Evolutionary conservation across 1,140 invertebrate species (phyloP).

Genomic region (Euborellia annulipes): DNA sequence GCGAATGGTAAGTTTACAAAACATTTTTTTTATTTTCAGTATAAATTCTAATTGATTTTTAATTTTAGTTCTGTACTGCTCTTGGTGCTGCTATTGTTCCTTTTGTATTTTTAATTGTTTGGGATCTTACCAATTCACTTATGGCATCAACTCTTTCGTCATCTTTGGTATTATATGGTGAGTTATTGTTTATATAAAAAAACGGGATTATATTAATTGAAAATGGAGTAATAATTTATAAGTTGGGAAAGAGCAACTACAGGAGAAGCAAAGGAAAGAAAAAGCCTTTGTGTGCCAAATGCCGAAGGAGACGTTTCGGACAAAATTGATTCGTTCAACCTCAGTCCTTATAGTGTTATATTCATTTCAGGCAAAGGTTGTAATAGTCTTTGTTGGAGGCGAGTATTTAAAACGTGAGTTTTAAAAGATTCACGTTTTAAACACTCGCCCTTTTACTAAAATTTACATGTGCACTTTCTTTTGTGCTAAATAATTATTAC

Average conservation of each 20-base stretch:
- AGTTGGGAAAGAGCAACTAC: neutral
- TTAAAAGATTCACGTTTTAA: too few relatives aligned
- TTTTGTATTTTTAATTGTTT: slow-evolving; percentile 69
- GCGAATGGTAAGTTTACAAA: slow-evolving; percentile 65
- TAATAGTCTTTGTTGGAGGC: too few relatives aligned
- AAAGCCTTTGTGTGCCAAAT: neutral
- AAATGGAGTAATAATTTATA: neutral
- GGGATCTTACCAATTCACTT: slow-evolving; percentile 74
- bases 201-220: neutral
- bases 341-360: neutral
- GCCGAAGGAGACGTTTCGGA: neutral
- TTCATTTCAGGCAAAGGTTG: too few relatives aligned
- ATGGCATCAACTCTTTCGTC: slow-evolving; percentile 60
- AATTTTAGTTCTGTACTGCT: slow-evolving; percentile 74
- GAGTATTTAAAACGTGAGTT: too few relatives aligned
- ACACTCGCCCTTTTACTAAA: too few relatives aligned
- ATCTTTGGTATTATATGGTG: slow-evolving; percentile 74
- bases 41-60: too few relatives aligned
- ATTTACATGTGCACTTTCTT: too few relatives aligned
- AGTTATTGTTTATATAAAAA: slow-evolving; percentile 20
- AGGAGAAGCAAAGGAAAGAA: neutral
- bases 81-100: slow-evolving; percentile 79
- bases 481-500: too few relatives aligned
- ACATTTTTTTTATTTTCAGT: neutral
- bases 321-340: neutral